These are phyloP conservation scores for Eupithecia dodoneata DNA, from an alignment of 2,888 invertebrate species.

Conservation along the genomic window DNA sequence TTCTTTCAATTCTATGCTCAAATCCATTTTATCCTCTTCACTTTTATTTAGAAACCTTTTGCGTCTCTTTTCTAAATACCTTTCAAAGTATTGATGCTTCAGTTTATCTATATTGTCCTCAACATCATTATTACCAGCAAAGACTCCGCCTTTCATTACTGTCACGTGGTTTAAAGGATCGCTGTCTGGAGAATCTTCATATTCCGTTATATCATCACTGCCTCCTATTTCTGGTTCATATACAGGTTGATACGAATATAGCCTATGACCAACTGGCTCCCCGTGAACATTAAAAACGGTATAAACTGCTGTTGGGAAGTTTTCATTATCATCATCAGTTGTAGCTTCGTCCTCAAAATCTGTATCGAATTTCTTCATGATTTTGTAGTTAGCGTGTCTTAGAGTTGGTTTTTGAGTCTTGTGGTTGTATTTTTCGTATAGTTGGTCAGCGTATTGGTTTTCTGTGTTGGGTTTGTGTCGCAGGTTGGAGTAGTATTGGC, in stretches of 20 bases:
- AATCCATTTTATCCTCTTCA: slow-evolving; percentile 58
- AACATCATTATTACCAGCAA: slow-evolving; percentile 62
- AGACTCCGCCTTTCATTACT: slow-evolving; percentile 77
- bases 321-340: slow-evolving; percentile 61
- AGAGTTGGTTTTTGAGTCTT: slow-evolving; percentile 72
- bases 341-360: slow-evolving; percentile 65
- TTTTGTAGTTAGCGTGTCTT: slow-evolving; percentile 76
- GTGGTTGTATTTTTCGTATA: slow-evolving; percentile 79
- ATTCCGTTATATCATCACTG: slow-evolving; percentile 65
- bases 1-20: slow-evolving; percentile 61
- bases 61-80: slow-evolving; percentile 73
- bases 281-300: slow-evolving; percentile 80
- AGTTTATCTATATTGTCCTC: slow-evolving; percentile 69
- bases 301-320: slow-evolving; percentile 75
- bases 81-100: slow-evolving; percentile 78
- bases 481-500: slow-evolving; percentile 74
- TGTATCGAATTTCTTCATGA: slow-evolving; percentile 76
- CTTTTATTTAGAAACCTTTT: slow-evolving; percentile 71
- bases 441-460: slow-evolving; percentile 64
- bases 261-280: slow-evolving; percentile 76
- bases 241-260: slow-evolving; percentile 79
- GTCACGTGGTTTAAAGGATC: slow-evolving; percentile 67
- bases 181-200: slow-evolving; percentile 64
- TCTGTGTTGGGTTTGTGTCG: slow-evolving; percentile 60
- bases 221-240: slow-evolving; percentile 70